A percentile compares a stretch with the other conserved stretches of the same genome.
Conservation (phyloP, 2,113 vertebrate genomes). For the Megatriorchis doriae region DNA sequence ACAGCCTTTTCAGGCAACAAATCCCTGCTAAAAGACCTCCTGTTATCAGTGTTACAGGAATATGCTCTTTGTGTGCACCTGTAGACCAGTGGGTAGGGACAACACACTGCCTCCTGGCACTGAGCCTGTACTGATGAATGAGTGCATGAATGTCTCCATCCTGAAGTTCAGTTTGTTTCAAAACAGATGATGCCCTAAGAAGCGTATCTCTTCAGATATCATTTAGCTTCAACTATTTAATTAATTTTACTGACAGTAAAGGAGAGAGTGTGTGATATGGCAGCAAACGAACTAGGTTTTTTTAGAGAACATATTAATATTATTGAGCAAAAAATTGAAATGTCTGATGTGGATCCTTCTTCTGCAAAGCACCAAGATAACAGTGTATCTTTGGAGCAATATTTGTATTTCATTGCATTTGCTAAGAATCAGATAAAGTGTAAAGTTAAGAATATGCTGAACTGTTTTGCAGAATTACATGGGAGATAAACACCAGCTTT, state of each 20-base stretch:
- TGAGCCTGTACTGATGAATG: neutral
- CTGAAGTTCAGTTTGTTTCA: slow-evolving; percentile 6
- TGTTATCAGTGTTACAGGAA: neutral
- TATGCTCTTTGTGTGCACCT: neutral
- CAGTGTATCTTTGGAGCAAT: neutral
- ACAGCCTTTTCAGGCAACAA: neutral
- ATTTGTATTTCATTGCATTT: neutral
- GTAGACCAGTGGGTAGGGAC: neutral
- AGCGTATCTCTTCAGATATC: neutral
- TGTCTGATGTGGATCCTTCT: neutral
- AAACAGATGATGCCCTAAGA: neutral
- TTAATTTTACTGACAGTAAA: neutral
- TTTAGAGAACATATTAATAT: neutral
- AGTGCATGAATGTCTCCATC: neutral
- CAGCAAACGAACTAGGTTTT: neutral
- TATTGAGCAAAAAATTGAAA: neutral
- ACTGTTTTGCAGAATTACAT: neutral
- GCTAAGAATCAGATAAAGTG: neutral
- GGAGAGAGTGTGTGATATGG: neutral
- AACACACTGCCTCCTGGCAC: neutral
- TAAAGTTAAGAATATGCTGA: neutral
- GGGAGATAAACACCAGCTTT: neutral
- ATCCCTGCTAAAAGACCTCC: neutral
- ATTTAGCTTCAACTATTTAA: neutral
- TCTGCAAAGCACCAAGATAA: neutral